These are phyloP conservation scores for Bombus consobrinus DNA, from an alignment of 1,140 invertebrate genomes.

Conservation along the genomic window DNA sequence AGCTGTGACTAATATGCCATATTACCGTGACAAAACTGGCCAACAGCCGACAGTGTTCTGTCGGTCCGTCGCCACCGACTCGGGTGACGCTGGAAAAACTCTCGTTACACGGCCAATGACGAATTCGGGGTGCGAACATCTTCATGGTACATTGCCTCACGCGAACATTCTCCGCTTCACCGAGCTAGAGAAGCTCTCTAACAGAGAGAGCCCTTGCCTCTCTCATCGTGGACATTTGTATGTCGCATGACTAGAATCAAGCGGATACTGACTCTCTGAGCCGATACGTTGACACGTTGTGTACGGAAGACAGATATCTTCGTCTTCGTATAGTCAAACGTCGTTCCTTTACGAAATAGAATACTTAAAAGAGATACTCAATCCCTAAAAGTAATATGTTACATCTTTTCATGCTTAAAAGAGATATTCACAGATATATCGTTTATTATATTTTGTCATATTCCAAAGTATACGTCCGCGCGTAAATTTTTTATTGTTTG, in stretches of 20 bases:
- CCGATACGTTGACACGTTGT: neutral
- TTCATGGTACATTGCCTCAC: slow-evolving; percentile 37
- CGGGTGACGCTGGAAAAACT: slow-evolving; percentile 35
- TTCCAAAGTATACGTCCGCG: neutral
- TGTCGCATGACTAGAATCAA: neutral
- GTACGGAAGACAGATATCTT: neutral
- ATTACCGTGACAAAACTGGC: slow-evolving; percentile 62
- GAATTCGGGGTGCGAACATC: slow-evolving; percentile 47
- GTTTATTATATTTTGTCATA: neutral
- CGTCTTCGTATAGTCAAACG: neutral
- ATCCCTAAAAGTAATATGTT: neutral
- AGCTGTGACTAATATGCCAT: slow-evolving; percentile 63
- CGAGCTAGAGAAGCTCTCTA: neutral
- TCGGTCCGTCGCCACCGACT: neutral
- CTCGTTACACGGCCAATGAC: slow-evolving; percentile 43
- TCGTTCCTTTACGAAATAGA: neutral
- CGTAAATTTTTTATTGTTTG: neutral
- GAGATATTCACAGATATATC: neutral
- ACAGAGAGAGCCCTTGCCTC: neutral
- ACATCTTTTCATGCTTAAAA: neutral
- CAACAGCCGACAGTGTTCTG: neutral
- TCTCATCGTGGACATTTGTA: slow-evolving; percentile 2
- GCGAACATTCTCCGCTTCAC: neutral
- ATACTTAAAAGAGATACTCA: neutral
- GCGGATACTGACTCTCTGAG: neutral